Conservation (phyloP, 2,113 vertebrate species). For the Thymallus thymallus region DNA sequence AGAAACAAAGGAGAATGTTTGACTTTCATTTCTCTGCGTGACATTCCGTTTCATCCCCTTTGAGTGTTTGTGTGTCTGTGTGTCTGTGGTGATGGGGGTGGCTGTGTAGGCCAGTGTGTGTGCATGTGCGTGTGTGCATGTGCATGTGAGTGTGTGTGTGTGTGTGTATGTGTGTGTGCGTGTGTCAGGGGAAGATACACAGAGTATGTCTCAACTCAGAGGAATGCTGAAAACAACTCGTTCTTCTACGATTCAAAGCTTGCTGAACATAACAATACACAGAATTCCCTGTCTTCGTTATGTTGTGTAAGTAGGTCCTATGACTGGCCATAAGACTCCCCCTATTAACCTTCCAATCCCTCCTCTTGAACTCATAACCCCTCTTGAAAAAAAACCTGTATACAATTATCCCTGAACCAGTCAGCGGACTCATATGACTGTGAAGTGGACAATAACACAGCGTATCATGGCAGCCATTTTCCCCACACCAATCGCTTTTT, state of each 20-base stretch:
- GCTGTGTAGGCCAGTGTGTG: neutral
- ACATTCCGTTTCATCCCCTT: conserved; percentile 2
- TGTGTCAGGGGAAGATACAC: too few relatives aligned
- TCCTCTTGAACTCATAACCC: neutral
- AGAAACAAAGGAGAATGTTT: conserved; percentile 2
- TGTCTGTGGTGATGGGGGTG: neutral
- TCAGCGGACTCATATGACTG: conserved; percentile 61
- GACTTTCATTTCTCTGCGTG: conserved; percentile 5
- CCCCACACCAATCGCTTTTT: conserved; percentile 58
- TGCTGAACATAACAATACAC: too few relatives aligned
- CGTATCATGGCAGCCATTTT: conserved; percentile 60
- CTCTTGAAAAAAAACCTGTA: neutral
- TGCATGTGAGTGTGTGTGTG: neutral
- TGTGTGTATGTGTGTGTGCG: too few relatives aligned
- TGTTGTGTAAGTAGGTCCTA: too few relatives aligned
- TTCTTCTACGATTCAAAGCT: too few relatives aligned
- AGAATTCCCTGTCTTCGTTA: too few relatives aligned
- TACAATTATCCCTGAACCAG: conserved; percentile 30
- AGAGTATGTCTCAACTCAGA: too few relatives aligned
- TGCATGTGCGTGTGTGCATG: neutral
- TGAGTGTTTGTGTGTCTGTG: neutral
- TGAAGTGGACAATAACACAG: conserved; percentile 69
- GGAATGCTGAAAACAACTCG: too few relatives aligned
- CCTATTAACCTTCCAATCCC: neutral
- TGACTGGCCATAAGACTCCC: too few relatives aligned